These are phyloP conservation scores for Coturnix japonica DNA, from an alignment of 2,113 vertebrate genomes.

Conservation along the genomic window DNA sequence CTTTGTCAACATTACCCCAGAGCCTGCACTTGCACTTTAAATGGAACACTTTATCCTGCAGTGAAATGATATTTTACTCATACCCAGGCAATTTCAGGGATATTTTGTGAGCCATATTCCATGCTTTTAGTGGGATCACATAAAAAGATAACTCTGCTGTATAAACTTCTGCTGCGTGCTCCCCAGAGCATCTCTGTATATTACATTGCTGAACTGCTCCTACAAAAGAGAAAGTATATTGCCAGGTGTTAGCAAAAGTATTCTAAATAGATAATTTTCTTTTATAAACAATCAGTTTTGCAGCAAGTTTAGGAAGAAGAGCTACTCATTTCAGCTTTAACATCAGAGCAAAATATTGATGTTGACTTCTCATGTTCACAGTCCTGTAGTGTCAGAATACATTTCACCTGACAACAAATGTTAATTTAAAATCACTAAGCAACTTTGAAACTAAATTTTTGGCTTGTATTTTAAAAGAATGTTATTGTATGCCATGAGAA, in stretches of 20 bases:
- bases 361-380: not conserved
- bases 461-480: not conserved
- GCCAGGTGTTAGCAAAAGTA: not conserved
- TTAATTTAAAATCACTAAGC: not conserved
- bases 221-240: not conserved
- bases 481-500: not conserved
- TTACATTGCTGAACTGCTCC: not conserved
- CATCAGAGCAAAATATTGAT: not conserved
- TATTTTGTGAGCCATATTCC: not conserved
- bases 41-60: conserved; percentile 28
- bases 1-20: conserved; percentile 35
- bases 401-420: not conserved
- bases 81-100: conserved; percentile 20
- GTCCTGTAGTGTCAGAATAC: not conserved
- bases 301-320: not conserved
- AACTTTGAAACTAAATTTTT: not conserved
- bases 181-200: not conserved
- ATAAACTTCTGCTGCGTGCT: not conserved
- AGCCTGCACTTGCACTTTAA: conserved; percentile 2
- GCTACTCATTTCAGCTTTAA: not conserved
- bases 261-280: not conserved
- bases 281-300: not conserved
- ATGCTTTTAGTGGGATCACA: conserved; percentile 38
- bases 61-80: conserved; percentile 43
- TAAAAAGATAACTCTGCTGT: conserved; percentile 14